phyloP scores from a whole-genome alignment of 2,797 vertebrate genomes.

The Takifugu rubripes region DNA sequence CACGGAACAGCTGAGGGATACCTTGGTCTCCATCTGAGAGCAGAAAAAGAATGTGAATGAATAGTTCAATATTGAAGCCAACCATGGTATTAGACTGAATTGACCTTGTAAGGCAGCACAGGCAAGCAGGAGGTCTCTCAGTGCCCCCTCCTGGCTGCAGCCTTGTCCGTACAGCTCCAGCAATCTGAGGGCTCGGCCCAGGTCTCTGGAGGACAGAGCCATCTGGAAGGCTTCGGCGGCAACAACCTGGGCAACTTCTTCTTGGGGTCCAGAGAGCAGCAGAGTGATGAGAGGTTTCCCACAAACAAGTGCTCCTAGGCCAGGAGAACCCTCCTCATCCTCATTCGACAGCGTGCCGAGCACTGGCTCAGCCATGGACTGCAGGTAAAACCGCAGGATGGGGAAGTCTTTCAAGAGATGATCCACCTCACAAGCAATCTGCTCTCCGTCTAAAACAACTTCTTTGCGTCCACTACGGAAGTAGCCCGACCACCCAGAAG shows the following conservation, averaged over 20 bases:
- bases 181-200: conserved; percentile 80
- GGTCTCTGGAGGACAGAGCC: conserved; percentile 76
- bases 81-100: background rate
- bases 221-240: conserved; percentile 83
- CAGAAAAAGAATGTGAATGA: background rate
- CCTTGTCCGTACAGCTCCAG: conserved; percentile 81
- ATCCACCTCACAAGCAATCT: conserved; percentile 84
- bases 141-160: conserved; percentile 68
- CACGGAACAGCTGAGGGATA: conserved; percentile 81
- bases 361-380: conserved; percentile 81
- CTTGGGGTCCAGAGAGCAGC: conserved; percentile 84
- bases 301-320: conserved; percentile 74
- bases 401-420: conserved; percentile 84
- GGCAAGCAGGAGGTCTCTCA: conserved; percentile 85
- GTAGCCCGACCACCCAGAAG: conserved; percentile 81
- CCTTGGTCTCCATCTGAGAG: conserved; percentile 71
- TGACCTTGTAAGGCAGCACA: conserved; percentile 79
- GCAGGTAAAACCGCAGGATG: conserved; percentile 78
- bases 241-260: conserved; percentile 67
- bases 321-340: conserved; percentile 51
- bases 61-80: too few species aligned
- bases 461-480: conserved; percentile 90
- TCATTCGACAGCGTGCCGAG: conserved; percentile 36
- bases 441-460: conserved; percentile 80
- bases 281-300: conserved; percentile 77